Base-by-base conservation (phyloP, 64 coral and sea anemone species). In the Montipora capricornis region DNA sequence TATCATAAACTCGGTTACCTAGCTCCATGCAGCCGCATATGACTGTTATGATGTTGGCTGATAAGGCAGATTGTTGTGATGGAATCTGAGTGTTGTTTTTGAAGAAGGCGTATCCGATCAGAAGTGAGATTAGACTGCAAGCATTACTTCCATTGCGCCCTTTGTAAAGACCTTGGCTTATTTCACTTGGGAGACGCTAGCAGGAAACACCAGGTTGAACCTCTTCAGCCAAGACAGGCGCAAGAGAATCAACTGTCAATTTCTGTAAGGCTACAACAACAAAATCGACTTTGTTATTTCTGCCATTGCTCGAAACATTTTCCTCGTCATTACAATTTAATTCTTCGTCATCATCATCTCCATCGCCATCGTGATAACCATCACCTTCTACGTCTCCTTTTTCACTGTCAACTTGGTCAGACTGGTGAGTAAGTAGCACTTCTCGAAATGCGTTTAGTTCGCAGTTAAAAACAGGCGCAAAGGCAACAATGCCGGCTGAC, bases 61-160 rank as follows among this genome's bases (percentile, higher is more conserved):
- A 14, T 10, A 93, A 11, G 37, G 50, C 22, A 11, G 26, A 20
- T 15, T 90, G 12, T 49, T 10, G 44, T 4, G 44, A 19, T 14
- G 88, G 89, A 6, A 74, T 14, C 8, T 19, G 5, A 0, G 74
- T 58, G 3, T 83, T 71, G 19, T 17, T 61, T 6, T 44, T 3
- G 12, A n/a, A 20, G 61, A 80, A 76, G 47, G 20, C 16, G 22
- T 95, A 24, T 78, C 94, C 94, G 0, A 82, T 49, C 1, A 92
- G 24, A 14, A 95, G 57, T 4, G 44, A n/a, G 3, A 92, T 95
- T 8, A 95, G 44, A 49, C 84, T 95, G 15, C 90, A 92, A 1
- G 94, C 90, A n/a, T 95, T 95, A 59, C 90, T 95, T 4, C 90
- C 94, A 67, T 95, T 95, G 16, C 69, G 58, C 19, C 90, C 89